A percentile compares a stretch with the other conserved stretches of the same genome.
Evolutionary conservation across 2,113 vertebrate genomes (phyloP).

Genomic region (Sardina pilchardus): DNA sequence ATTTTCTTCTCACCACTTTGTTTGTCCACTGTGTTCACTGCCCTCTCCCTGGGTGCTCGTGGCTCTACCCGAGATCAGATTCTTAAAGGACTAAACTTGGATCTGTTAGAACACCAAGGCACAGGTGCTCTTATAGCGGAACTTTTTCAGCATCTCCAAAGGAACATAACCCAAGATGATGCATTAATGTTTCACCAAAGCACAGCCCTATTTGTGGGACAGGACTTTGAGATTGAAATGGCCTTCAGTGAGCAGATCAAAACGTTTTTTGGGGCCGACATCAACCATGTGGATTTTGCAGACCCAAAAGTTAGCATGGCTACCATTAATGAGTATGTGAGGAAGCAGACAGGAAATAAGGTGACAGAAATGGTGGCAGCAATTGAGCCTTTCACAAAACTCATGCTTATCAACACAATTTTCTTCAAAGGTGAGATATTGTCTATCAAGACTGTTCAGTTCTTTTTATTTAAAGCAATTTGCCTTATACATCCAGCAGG

Average conservation of each 20-base stretch:
- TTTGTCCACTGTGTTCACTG: constrained; percentile 74
- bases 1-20: constrained; percentile 85
- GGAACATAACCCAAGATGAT: constrained; percentile 72
- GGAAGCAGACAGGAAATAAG: constrained; percentile 70
- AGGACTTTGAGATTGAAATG: constrained; percentile 67
- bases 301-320: constrained; percentile 64
- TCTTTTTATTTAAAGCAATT: not conserved
- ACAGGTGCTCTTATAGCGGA: constrained; percentile 64
- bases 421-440: constrained; percentile 81
- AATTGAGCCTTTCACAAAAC: constrained; percentile 67
- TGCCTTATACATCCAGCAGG: no score
- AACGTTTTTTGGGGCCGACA: constrained; percentile 78
- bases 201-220: constrained; percentile 76
- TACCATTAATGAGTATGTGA: constrained; percentile 78
- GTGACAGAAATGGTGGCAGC: constrained; percentile 73
- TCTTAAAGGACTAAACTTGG: constrained; percentile 70
- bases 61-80: constrained; percentile 77
- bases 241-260: constrained; percentile 75
- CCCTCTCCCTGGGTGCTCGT: constrained; percentile 72
- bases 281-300: constrained; percentile 73
- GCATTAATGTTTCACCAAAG: constrained; percentile 72
- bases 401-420: constrained; percentile 83
- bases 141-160: constrained; percentile 76
- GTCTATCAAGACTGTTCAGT: not conserved
- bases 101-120: constrained; percentile 54